Base-by-base conservation (phyloP, 2,888 invertebrate species). In the Troides oblongomaculatus region DNA sequence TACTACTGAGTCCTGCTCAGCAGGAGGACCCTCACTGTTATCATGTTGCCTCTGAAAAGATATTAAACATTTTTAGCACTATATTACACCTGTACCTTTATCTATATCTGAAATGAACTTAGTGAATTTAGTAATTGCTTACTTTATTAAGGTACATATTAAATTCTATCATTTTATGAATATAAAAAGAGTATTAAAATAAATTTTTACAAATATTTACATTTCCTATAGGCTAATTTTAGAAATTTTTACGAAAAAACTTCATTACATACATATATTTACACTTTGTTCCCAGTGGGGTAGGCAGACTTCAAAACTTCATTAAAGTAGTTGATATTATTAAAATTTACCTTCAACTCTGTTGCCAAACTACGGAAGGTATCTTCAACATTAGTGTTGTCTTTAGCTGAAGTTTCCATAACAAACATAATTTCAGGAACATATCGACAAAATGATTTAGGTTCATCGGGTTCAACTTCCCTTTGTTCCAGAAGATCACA, bases 361-460 rank as follows among this genome's bases (percentile, higher is more conserved):
- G 96, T 96, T 68, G 98, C 98, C 81, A 98, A 90, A 81, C 95
- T 96, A 72, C 96, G 94, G 89, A 98, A 98, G 73, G 97, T 96
- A 77, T 96, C 96, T 85, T 98, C 98, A 76, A 98, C 95, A 89
- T 98, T 97, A 64, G 96, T 96, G 82, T 98, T 98, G 79, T 97
- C 97, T 89, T 98, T 97, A 73, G 97, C 97, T 72, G 97, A 98
- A 17, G 97, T 97, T 88, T 98, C 97, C 92, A 97, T 93, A 53
- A 97, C 96, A 85, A 96, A 96, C 84, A 97, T 94, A 64, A 97
- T 96, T 92, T 97, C 97, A 30, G 97, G 97, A 80, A 97, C 95
- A 86, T 96, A 96, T 79, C 96, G 95, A 82, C 97, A 96, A 90
- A 98, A 95, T 46, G 96, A 95, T 84, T 97, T 96, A 0, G 97